Evolutionary conservation across 1,140 invertebrate genomes (phyloP), one percentile per base, ranked within the genome.

Genomic region (Eulimnadia texana): DNA sequence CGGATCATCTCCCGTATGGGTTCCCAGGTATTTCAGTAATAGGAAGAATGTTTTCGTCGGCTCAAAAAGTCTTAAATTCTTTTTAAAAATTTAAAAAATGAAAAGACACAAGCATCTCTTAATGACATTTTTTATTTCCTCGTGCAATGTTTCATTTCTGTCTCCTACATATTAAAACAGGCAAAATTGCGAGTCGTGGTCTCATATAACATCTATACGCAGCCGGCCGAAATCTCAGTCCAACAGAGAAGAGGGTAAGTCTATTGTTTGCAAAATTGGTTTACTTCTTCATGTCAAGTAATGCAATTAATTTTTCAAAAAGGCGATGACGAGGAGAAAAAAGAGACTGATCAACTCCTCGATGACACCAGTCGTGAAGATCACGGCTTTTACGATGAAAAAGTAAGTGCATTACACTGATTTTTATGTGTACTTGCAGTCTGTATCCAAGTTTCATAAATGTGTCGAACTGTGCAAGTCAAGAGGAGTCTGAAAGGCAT

Each of bases 371-470:
- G 88, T 13, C 68, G 68, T 42, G 88, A 92, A 66, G 89, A 93
- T 72, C 87, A 89, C 73, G 87, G 88, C 64, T 92, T 90, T 72
- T 92, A 88, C 68, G 88, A 91, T 70, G 87, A 90, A 63, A 90
- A 90, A 78, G 69, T 74, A 68, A 85, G 80, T 64, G 67, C 65
- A 61, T 29, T 60, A 66, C 28, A 52, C 24, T 57, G 33, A 29
- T 13, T 25, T n/a, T n/a, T 64, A 9, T 20, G 3, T 20, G 25
- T 59, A 13, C 55, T 60, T 24, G 11, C 53, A 20, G n/a, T n/a
- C n/a, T n/a, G n/a, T n/a, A n/a, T n/a, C n/a, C n/a, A n/a, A n/a
- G n/a, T n/a, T n/a, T n/a, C n/a, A n/a, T n/a, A n/a, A n/a, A n/a
- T n/a, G n/a, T n/a, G n/a, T n/a, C n/a, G n/a, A n/a, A n/a, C n/a